Evolutionary conservation across 2,888 invertebrate genomes (phyloP).

Genomic region (Hedychridium roseum): DNA sequence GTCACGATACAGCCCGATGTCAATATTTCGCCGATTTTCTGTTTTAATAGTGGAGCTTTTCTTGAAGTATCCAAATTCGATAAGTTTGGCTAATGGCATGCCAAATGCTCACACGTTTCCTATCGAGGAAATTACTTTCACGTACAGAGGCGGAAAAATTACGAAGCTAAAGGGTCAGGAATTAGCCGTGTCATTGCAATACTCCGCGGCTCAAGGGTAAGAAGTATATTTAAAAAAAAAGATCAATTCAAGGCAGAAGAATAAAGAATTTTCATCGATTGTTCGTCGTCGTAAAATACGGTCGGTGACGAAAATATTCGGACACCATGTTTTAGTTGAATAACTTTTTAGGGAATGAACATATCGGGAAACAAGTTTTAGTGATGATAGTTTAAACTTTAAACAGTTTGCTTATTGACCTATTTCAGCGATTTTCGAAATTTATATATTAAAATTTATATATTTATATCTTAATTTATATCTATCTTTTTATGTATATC

Average conservation of each 20-base stretch:
- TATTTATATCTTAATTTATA: background rate
- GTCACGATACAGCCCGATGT: too few relatives aligned
- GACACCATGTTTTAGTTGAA: too few relatives aligned
- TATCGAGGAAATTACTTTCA: conserved; percentile 69
- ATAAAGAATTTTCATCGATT: too few relatives aligned
- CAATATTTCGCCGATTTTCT: background rate
- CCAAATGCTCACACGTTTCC: conserved; percentile 77
- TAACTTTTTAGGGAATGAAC: too few relatives aligned
- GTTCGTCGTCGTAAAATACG: too few relatives aligned
- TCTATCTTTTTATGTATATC: conserved; percentile 8
- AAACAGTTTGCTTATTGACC: too few relatives aligned
- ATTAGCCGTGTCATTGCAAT: conserved; percentile 74
- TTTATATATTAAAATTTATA: background rate
- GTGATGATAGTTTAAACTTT: too few relatives aligned
- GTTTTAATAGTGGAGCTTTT: conserved; percentile 61
- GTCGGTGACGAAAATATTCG: too few relatives aligned
- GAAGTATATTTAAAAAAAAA: conserved; percentile 13
- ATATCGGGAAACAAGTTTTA: too few relatives aligned
- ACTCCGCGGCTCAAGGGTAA: conserved; percentile 79
- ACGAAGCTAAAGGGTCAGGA: conserved; percentile 68
- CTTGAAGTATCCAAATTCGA: conserved; percentile 61
- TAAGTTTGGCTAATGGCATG: conserved; percentile 75
- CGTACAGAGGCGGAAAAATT: conserved; percentile 66
- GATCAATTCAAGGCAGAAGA: too few relatives aligned
- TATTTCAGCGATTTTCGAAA: background rate